Percentiles rank a stretch among this genome's conserved stretches.
phyloP scores from a whole-genome alignment of 2,888 invertebrate species.

The Phortica okadai region DNA sequence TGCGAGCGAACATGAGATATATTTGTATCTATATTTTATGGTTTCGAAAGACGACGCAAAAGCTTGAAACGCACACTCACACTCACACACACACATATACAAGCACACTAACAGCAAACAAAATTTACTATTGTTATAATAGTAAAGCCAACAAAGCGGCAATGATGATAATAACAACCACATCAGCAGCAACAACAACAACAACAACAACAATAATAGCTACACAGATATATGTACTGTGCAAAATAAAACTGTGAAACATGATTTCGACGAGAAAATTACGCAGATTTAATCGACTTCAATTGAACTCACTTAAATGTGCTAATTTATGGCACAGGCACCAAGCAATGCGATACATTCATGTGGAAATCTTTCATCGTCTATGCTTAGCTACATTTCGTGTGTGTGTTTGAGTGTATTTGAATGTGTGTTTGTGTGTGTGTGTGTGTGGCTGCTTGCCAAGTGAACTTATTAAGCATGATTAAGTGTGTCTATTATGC shows the following conservation, averaged over 20 bases:
- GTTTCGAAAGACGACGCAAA: not conserved
- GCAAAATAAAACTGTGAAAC: conserved; percentile 13
- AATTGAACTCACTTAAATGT: conserved; percentile 39
- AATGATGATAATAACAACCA: not conserved
- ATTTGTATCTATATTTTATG: not conserved
- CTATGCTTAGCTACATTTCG: not conserved
- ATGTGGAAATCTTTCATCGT: conserved; percentile 20
- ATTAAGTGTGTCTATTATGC: conserved; percentile 24
- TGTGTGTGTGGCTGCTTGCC: conserved; percentile 11
- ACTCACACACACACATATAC: not conserved
- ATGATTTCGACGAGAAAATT: conserved; percentile 34
- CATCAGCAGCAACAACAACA: not conserved
- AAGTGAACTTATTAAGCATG: conserved; percentile 5
- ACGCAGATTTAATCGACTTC: conserved; percentile 39
- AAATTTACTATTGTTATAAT: conserved; percentile 3
- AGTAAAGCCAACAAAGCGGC: not conserved
- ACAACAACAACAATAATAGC: not conserved
- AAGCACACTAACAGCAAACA: not conserved
- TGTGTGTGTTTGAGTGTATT: not conserved
- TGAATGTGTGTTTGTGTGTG: not conserved
- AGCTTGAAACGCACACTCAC: conserved; percentile 2
- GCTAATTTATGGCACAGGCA: conserved; percentile 29
- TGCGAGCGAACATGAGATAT: not conserved
- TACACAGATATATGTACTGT: not conserved
- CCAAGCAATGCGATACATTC: conserved; percentile 3